phyloP scores from a whole-genome alignment of 2,797 vertebrate genomes.

The Gallinago solitaria region DNA sequence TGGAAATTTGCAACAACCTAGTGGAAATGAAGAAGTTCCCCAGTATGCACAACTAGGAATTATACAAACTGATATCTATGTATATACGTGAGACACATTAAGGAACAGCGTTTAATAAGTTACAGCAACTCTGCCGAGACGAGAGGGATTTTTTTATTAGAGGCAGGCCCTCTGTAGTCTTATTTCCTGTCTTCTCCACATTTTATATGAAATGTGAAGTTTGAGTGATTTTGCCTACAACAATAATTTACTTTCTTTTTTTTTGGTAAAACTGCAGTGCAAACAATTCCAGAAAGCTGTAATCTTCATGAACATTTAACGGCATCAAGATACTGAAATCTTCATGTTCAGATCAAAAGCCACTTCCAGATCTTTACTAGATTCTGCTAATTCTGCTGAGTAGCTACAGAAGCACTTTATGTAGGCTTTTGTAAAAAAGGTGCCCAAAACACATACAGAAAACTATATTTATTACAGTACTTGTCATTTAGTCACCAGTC shows the following conservation, averaged over 20 bases:
- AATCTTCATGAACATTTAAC: neutral
- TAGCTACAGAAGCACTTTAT: neutral
- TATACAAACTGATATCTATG: neutral
- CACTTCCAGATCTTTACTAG: neutral
- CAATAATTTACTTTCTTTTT: neutral
- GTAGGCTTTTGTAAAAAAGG: neutral
- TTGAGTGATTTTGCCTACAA: neutral
- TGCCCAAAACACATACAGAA: neutral
- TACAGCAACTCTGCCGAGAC: neutral
- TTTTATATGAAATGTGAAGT: neutral
- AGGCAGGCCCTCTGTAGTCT: neutral
- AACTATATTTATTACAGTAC: neutral
- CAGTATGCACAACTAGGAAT: neutral
- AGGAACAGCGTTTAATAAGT: neutral
- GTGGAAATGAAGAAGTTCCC: neutral
- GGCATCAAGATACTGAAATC: neutral
- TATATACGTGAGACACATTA: neutral
- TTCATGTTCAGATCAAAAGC: neutral
- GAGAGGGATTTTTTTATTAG: neutral
- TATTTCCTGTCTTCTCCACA: neutral
- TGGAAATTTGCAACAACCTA: neutral
- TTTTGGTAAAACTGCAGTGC: neutral
- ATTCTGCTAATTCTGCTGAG: neutral
- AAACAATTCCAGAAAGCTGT: neutral
- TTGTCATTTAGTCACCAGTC: neutral